Percentiles rank a stretch among this genome's conserved stretches.
Evolutionary conservation across 1,140 invertebrate species (phyloP).

Genomic region (Zaprionus kolodkinae): DNA sequence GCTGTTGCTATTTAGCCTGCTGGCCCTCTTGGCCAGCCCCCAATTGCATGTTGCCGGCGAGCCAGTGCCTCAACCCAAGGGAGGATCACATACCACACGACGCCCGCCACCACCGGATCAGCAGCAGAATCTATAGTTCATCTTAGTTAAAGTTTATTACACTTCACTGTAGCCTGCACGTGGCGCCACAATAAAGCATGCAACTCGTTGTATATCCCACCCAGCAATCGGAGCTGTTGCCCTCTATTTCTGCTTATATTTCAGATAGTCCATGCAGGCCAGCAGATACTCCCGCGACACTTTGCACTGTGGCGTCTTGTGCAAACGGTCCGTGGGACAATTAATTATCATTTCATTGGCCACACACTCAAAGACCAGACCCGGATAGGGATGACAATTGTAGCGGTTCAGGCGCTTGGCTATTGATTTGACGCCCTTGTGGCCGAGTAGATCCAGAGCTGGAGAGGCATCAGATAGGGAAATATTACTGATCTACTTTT

Average conservation of each 20-base stretch:
- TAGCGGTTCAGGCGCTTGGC: slow-evolving; percentile 30
- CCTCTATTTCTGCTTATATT: slow-evolving; percentile 37
- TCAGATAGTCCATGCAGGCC: slow-evolving; percentile 49
- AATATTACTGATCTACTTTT: neutral
- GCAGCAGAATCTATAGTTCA: neutral
- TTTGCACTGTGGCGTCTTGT: slow-evolving; percentile 43
- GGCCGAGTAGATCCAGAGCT: slow-evolving; percentile 42
- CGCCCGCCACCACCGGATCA: neutral
- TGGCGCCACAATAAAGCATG: slow-evolving; percentile 23
- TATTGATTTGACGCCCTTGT: slow-evolving; percentile 44
- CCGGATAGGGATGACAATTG: slow-evolving; percentile 63
- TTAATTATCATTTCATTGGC: slow-evolving; percentile 68
- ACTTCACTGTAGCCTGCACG: neutral
- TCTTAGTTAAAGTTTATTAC: neutral
- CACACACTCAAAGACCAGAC: slow-evolving; percentile 64
- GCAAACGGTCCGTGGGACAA: slow-evolving; percentile 53
- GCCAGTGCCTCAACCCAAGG: neutral
- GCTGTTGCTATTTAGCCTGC: slow-evolving; percentile 3
- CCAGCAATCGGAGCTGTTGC: neutral
- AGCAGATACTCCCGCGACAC: slow-evolving; percentile 45
- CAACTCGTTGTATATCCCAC: neutral
- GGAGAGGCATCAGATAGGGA: neutral
- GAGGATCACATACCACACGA: slow-evolving; percentile 1
- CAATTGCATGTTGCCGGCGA: neutral
- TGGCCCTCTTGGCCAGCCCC: neutral